These are phyloP conservation scores for Glossophaga mutica DNA, from an alignment of 2,797 vertebrate species.

Conservation along the genomic window DNA sequence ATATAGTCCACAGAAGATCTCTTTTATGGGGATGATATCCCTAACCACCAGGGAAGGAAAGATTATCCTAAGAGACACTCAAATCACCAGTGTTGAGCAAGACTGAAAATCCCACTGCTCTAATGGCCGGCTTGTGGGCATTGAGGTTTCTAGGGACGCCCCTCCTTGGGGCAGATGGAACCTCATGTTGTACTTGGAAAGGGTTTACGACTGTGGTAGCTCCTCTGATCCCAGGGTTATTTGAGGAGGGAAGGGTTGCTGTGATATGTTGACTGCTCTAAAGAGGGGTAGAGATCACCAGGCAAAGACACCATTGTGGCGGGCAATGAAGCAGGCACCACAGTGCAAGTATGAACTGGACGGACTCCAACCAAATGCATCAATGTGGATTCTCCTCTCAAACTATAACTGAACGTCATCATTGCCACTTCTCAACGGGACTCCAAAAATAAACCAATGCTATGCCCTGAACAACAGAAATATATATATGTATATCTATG, in stretches of 20 bases:
- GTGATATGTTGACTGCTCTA: neutral
- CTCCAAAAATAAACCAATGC: neutral
- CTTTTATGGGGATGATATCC: neutral
- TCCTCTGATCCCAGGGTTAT: neutral
- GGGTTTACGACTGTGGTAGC: neutral
- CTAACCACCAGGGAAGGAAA: constrained; percentile 20
- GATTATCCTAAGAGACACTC: neutral
- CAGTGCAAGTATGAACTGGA: neutral
- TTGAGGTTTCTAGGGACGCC: neutral
- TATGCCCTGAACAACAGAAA: neutral
- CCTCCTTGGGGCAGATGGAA: neutral
- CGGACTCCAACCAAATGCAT: neutral
- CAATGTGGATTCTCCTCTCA: neutral
- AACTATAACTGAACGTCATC: neutral
- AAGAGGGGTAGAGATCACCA: neutral
- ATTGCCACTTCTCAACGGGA: neutral
- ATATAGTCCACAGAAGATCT: neutral
- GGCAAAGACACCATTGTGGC: neutral
- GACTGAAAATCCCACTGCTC: neutral
- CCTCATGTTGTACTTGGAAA: constrained; percentile 29
- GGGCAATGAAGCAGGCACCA: neutral
- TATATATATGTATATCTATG: neutral
- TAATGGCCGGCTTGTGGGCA: neutral
- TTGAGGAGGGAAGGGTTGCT: neutral
- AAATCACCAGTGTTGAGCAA: constrained; percentile 50